phyloP scores from a whole-genome alignment of 2,797 vertebrate genomes.

The Acanthurus lineatus region DNA sequence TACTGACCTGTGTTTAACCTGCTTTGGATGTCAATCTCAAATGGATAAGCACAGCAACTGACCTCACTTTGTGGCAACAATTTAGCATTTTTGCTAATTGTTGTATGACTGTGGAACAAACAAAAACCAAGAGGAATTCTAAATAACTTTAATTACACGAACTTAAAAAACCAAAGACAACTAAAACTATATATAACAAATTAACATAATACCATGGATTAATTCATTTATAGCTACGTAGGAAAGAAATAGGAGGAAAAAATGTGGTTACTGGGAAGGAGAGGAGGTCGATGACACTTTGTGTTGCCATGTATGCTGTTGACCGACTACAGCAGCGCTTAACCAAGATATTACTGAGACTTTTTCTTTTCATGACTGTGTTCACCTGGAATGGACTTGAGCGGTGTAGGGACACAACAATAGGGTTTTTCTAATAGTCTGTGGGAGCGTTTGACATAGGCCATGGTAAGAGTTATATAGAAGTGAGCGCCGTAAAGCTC shows the following conservation, averaged over 20 bases:
- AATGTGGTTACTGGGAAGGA: background rate
- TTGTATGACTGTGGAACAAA: background rate
- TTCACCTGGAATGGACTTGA: slow-evolving; percentile 32
- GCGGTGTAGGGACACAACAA: slow-evolving; percentile 18
- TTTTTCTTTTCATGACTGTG: slow-evolving; percentile 18
- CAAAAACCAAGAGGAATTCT: background rate
- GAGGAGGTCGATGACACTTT: slow-evolving; percentile 49
- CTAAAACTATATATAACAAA: background rate
- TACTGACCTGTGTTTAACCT: background rate
- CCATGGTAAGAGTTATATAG: background rate
- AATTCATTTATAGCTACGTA: slow-evolving; percentile 3
- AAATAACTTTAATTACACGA: slow-evolving; percentile 1
- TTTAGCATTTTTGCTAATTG: background rate
- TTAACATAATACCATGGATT: slow-evolving; percentile 24
- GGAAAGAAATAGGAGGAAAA: background rate
- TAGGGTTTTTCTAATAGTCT: slow-evolving; percentile 31
- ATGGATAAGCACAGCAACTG: background rate
- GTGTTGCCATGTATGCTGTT: slow-evolving; percentile 37
- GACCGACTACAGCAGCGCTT: slow-evolving; percentile 44
- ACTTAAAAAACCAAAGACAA: background rate
- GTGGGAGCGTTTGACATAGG: slow-evolving; percentile 18
- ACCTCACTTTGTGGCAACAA: background rate
- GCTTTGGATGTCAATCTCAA: background rate
- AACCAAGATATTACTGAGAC: slow-evolving; percentile 28
- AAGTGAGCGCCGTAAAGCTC: slow-evolving; percentile 37